Percentiles rank a stretch among this genome's conserved stretches.
These are phyloP conservation scores for Drosophila sordidula DNA, from an alignment of 2,888 invertebrate species.

Conservation along the genomic window DNA sequence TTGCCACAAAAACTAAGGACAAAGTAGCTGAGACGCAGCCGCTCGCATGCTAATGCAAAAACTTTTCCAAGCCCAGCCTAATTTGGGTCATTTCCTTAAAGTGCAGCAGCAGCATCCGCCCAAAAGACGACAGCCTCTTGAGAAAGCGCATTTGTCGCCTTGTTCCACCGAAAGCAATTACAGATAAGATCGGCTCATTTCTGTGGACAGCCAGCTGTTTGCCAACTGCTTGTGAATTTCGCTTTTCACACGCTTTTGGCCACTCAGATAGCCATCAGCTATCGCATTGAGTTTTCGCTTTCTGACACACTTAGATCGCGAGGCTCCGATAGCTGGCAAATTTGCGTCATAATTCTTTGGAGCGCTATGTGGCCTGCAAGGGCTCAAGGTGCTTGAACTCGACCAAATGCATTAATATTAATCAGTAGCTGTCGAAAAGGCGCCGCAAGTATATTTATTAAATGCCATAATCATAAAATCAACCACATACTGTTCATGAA, in stretches of 20 bases:
- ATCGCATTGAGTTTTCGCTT: conserved; percentile 73
- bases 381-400: conserved; percentile 77
- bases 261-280: conserved; percentile 50
- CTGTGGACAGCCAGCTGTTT: conserved; percentile 56
- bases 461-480: conserved; percentile 63
- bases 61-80: conserved; percentile 62
- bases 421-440: conserved; percentile 38
- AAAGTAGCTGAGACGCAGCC: conserved; percentile 46
- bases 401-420: conserved; percentile 60
- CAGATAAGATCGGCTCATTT: conserved; percentile 83
- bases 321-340: conserved; percentile 48
- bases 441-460: conserved; percentile 24
- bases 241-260: conserved; percentile 71
- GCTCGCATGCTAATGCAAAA: conserved; percentile 70
- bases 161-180: conserved; percentile 76
- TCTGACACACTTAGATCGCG: conserved; percentile 75
- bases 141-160: conserved; percentile 55
- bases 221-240: conserved; percentile 66
- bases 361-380: conserved; percentile 42
- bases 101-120: conserved; percentile 38
- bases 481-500: conserved; percentile 39
- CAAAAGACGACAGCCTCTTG: conserved; percentile 41
- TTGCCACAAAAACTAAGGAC: conserved; percentile 62
- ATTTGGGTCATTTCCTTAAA: conserved; percentile 82
- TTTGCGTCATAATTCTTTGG: conserved; percentile 36